phyloP scores from a whole-genome alignment of 2,888 invertebrate species.

The Agrotis puta region DNA sequence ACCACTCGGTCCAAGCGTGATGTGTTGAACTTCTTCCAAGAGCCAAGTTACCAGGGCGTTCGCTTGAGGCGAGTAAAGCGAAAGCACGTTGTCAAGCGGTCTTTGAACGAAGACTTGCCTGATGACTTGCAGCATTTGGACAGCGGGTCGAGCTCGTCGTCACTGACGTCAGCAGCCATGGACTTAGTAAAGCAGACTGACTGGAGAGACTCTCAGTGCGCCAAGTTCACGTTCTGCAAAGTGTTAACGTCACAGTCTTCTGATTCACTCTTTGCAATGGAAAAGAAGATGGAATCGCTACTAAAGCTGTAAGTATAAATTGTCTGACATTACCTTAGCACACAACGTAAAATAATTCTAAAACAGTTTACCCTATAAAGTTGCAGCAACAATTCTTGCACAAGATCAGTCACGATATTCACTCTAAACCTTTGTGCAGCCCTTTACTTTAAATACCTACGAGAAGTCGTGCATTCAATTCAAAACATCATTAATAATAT shows the following conservation, averaged over 20 bases:
- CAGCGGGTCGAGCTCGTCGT: constrained; percentile 71
- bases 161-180: constrained; percentile 85
- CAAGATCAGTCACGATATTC: constrained; percentile 62
- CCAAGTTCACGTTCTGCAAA: constrained; percentile 94
- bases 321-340: not conserved
- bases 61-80: constrained; percentile 76
- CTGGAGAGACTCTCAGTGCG: constrained; percentile 95
- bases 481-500: constrained; percentile 22
- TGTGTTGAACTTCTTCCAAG: constrained; percentile 73
- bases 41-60: constrained; percentile 73
- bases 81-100: constrained; percentile 78
- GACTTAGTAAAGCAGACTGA: constrained; percentile 90
- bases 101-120: constrained; percentile 82
- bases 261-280: constrained; percentile 94
- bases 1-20: constrained; percentile 81
- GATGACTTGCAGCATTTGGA: constrained; percentile 86
- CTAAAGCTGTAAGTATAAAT: constrained; percentile 93
- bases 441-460: constrained; percentile 51
- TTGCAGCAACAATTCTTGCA: constrained; percentile 50
- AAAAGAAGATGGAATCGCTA: constrained; percentile 95
- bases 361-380: constrained; percentile 29
- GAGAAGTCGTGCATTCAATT: constrained; percentile 49
- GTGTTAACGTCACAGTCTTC: constrained; percentile 93
- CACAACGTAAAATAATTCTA: not conserved
- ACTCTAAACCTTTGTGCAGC: constrained; percentile 45